Evolutionary conservation across 2,113 vertebrate species (phyloP).

Genomic region (Psammodynastes pulverulentus): DNA sequence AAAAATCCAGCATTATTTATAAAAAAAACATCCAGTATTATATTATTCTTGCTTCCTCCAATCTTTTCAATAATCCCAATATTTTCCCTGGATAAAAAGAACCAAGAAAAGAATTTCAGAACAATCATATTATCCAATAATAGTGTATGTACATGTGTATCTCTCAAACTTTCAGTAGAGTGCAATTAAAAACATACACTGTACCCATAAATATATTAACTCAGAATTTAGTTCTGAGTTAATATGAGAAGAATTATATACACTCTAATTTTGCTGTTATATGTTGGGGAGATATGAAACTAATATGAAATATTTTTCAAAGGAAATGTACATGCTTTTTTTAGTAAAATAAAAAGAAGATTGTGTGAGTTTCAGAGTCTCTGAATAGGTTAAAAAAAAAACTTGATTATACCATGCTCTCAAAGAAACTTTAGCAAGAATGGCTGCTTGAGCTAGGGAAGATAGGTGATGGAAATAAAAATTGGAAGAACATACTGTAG

Average conservation of each 20-base stretch:
- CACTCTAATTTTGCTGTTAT: not conserved
- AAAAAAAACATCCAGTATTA: not conserved
- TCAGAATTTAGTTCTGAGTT: not conserved
- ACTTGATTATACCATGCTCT: not conserved
- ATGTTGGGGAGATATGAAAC: not conserved
- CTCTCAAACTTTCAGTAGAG: not conserved
- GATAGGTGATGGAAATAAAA: not conserved
- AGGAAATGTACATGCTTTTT: not conserved
- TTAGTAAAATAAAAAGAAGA: not conserved
- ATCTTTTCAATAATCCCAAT: not conserved
- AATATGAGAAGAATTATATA: not conserved
- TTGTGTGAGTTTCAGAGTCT: not conserved
- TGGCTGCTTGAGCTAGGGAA: not conserved
- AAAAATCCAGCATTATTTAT: not conserved
- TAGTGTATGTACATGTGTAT: not conserved
- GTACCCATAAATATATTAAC: not conserved
- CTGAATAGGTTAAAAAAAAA: not conserved
- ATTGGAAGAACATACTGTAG: not conserved
- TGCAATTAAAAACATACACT: not conserved
- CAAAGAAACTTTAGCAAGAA: not conserved
- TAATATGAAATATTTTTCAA: not conserved
- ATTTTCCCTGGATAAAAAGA: not conserved
- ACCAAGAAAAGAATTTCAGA: not conserved
- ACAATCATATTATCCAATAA: not conserved
- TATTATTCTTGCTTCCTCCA: not conserved